Evolutionary conservation across 1,140 invertebrate genomes (phyloP), one percentile per base, ranked within the genome.

Genomic region (Drosophila neocordata): DNA sequence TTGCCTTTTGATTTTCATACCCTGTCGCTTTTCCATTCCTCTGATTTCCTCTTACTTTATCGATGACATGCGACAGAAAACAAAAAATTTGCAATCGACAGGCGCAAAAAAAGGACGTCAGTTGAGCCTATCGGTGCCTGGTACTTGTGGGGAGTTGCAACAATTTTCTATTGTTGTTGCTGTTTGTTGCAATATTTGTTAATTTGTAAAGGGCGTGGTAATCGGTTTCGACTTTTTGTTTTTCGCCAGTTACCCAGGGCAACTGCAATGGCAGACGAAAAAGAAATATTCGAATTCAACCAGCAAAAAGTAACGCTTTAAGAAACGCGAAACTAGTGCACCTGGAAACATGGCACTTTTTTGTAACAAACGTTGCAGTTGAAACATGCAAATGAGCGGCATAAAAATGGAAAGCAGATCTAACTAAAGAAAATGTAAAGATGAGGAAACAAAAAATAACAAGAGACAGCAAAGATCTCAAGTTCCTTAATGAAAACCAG

Each of bases 401-500:
- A 71, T 76, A 76, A 83, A 84, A 84, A 53, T 63, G 53, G 58
- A 55, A 65, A 61, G 61, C 59, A 55, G 35, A 53, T 58, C 22
- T 24, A 59, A 53, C 27, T 27, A 38, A 24, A 13, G 41, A 15
- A 48, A 37, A 60, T 20, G 15, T 18, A 48, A 9, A 20, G 15
- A 48, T 20, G 8, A 38, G 60, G 60, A 52, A 34, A 51, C 41
- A 7, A 4, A 31, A 22, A 48, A 38, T 13, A 20, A 15, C 11
- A n/a, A 53, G 69, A 85, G 82, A 87, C 81, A 77, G 82, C 82
- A 87, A 87, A 78, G 70, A 87, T 81, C 59, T 65, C 71, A 78
- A 85, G 78, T 68, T 78, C 78, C 82, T 87, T 85, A 85, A 85
- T 85, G 82, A 85, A 87, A 85, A 85, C 77, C 82, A 81, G 61